phyloP scores from a whole-genome alignment of 2,888 invertebrate genomes.

The Emesis furor region DNA sequence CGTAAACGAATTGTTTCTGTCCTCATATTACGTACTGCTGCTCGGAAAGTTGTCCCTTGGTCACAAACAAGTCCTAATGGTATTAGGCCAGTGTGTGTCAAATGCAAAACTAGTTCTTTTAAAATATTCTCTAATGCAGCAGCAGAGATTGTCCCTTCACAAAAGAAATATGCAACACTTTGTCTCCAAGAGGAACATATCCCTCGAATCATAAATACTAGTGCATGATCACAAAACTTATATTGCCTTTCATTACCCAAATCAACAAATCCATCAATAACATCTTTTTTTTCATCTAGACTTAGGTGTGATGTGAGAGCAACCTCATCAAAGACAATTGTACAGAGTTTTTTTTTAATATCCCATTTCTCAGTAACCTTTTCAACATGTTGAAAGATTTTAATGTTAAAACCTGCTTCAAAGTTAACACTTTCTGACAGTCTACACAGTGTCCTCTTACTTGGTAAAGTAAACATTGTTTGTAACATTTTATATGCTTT shows the following conservation, averaged over 20 bases:
- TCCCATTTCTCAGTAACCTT: slow-evolving; percentile 19
- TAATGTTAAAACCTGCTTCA: slow-evolving; percentile 31
- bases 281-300: slow-evolving; percentile 39
- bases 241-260: slow-evolving; percentile 46
- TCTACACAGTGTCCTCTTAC: slow-evolving; percentile 35
- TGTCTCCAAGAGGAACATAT: slow-evolving; percentile 51
- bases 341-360: slow-evolving; percentile 12
- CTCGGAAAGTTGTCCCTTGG: slow-evolving; percentile 70
- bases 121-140: slow-evolving; percentile 56
- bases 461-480: slow-evolving; percentile 47
- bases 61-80: slow-evolving; percentile 73
- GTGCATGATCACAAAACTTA: slow-evolving; percentile 64
- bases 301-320: slow-evolving; percentile 47
- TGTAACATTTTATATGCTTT: slow-evolving; percentile 42
- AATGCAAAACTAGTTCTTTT: slow-evolving; percentile 58
- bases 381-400: slow-evolving; percentile 30
- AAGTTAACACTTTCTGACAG: background rate
- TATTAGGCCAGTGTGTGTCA: slow-evolving; percentile 58
- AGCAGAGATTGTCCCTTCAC: slow-evolving; percentile 70
- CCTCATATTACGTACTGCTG: slow-evolving; percentile 50
- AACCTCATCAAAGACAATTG: slow-evolving; percentile 55
- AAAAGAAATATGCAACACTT: slow-evolving; percentile 66
- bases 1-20: slow-evolving; percentile 38
- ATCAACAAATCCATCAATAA: slow-evolving; percentile 58
- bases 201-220: slow-evolving; percentile 71